Evolutionary conservation across 2,113 vertebrate species (phyloP), one percentile per base, ranked within the genome.

Genomic region (Cynopterus brachyotis): DNA sequence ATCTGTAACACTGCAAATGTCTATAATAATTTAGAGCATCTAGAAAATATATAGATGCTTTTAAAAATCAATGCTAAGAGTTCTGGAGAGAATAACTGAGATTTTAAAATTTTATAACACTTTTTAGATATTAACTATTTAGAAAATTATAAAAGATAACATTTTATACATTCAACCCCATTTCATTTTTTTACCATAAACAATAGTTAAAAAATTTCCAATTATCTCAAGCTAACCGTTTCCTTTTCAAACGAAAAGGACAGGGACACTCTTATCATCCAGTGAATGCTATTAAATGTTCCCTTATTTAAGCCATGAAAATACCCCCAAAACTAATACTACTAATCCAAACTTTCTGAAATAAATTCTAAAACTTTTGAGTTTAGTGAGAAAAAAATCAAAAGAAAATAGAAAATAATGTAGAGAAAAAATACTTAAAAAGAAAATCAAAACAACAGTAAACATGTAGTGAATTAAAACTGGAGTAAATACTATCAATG

Each of bases 101-200:
- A 73, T 35, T 73, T 86, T 79, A 26, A 40, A 79, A 40, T 75
- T 59, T 57, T 22, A 62, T 30, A 26, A 57, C 5, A 70, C 70
- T 55, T 92, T 89, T 84, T 50, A 89, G 78, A n/a, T 66, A 60
- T 50, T 90, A 79, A 53, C 4, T 47, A 40, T 59, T 96, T 95
- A 2, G 90, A 93, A 93, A 90, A 70, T 40, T 64, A 47, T 12
- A 80, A 4, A 79, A 80, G 35, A 50, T 16, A 82, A 30, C 50
- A 89, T 72, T 80, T 45, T 30, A 88, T 45, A 70, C 42, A 40
- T 20, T 15, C 55, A 66, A 53, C 17, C 32, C n/a, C 79, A 78
- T 40, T 69, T 70, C 13, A 62, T 69, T 89, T 60, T 75, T 69
- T 86, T 55, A 83, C 60, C 20, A 91, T 82, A 50, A 69, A 76